Evolutionary conservation across 92 coral and sea anemone species (phyloP).

Genomic region (Heliopora coerulea): DNA sequence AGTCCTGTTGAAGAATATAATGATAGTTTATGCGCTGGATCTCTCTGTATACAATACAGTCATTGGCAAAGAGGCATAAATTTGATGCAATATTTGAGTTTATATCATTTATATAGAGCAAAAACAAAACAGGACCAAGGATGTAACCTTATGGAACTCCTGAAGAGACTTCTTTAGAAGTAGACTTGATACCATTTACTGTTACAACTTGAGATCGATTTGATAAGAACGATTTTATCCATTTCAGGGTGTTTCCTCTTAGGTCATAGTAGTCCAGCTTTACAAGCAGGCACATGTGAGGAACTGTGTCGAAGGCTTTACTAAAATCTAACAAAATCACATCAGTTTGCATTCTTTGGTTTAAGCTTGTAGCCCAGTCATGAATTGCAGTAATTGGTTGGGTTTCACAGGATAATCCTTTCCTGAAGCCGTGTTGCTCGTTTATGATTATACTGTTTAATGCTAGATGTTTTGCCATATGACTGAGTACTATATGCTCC

Average conservation of each 20-base stretch:
- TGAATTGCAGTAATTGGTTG: constrained; percentile 50
- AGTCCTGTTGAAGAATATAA: constrained; percentile 51
- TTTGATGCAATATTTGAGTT: constrained; percentile 5
- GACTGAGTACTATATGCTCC: constrained; percentile 61
- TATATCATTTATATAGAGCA: constrained; percentile 52
- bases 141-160: constrained; percentile 41
- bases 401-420: constrained; percentile 56
- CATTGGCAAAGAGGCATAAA: constrained; percentile 61
- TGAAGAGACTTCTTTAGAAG: constrained; percentile 32
- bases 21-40: constrained; percentile 19
- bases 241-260: constrained; percentile 22
- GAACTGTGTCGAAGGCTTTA: constrained; percentile 64
- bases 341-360: constrained; percentile 45
- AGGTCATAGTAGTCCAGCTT: constrained; percentile 52
- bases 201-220: constrained; percentile 30
- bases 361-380: constrained; percentile 56
- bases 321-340: constrained; percentile 45
- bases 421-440: constrained; percentile 63
- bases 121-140: constrained; percentile 51
- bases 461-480: constrained; percentile 55
- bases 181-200: constrained; percentile 37
- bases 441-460: constrained; percentile 30
- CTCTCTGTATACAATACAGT: constrained; percentile 50
- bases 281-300: constrained; percentile 43
- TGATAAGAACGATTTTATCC: constrained; percentile 50